Evolutionary conservation across 2,797 vertebrate species (phyloP), one percentile per base, ranked within the genome.

Genomic region (Erithacus rubecula): DNA sequence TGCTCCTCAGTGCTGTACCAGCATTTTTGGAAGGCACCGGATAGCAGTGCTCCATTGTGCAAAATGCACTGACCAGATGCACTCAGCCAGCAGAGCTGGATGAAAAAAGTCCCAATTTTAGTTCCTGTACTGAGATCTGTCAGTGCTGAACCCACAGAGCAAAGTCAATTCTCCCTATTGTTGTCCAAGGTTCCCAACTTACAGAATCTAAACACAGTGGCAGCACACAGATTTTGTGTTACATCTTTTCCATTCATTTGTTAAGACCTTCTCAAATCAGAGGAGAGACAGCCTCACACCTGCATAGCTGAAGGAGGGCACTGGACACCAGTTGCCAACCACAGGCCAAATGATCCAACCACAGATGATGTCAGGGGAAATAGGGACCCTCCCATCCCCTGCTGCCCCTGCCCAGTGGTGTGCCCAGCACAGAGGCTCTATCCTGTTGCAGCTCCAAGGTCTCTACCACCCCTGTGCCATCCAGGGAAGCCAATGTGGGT

Each of bases 401-500:
- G 2, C 69, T 46, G 56, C 30, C 26, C 30, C 55, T 72, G 63
- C 77, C 75, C 77, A 37, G 46, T 3, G 41, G 11, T 9, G 22
- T 39, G 32, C 23, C 46, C 62, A 46, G 44, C 41, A 43, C 2
- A 13, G 2, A 34, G 16, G 15, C 43, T 53, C 63, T 62, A 39
- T 34, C 41, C 70, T 1, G 0, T 6, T 60, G 81, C 43, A 2
- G 2, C 32, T 55, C 68, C 7, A 12, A 78, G 72, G 29, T 55
- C 24, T 47, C 44, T 6, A 1, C 30, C 23, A 67, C 7, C 26
- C 56, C 26, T 0, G 6, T 47, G 67, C 49, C 71, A 47, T 1
- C 4, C 13, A 46, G 30, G 15, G 56, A 80, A 80, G 30, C 47
- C 71, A 64, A 1, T 0, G 0, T 8, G 47, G 64, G 67, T 46